These are phyloP conservation scores for Lasioglossum morio DNA, from an alignment of 2,888 invertebrate genomes.

Conservation along the genomic window DNA sequence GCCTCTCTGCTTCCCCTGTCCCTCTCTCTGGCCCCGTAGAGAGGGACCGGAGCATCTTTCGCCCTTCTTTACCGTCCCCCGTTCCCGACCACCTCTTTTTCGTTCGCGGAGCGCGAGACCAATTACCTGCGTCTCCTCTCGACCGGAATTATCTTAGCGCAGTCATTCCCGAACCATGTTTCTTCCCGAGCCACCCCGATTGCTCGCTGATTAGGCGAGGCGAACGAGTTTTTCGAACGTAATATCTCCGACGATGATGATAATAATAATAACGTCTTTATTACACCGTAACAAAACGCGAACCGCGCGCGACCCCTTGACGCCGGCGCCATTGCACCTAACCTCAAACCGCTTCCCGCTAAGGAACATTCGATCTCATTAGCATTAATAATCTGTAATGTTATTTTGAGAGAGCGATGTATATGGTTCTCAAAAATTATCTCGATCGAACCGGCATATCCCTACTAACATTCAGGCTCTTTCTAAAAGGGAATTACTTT, in stretches of 20 bases:
- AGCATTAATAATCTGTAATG: neutral
- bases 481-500: too few relatives aligned
- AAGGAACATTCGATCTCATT: neutral
- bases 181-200: constrained; percentile 15
- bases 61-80: neutral
- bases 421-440: neutral
- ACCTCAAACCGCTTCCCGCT: neutral
- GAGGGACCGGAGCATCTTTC: neutral
- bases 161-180: constrained; percentile 12
- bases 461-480: too few relatives aligned
- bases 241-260: constrained; percentile 3
- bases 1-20: constrained; percentile 6
- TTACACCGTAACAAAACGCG: neutral
- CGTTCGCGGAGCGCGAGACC: constrained; percentile 63
- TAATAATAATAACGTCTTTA: constrained; percentile 11
- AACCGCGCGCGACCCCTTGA: neutral
- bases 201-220: constrained; percentile 31
- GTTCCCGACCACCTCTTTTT: constrained; percentile 42
- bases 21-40: neutral
- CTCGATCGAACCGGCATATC: neutral
- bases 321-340: neutral
- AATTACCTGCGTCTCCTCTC: constrained; percentile 59
- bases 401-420: neutral
- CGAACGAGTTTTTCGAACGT: constrained; percentile 32
- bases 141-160: constrained; percentile 37